Percentiles rank a stretch among this genome's conserved stretches.
phyloP scores from a whole-genome alignment of 2,113 vertebrate species.

The Ceuthmochares aereus region DNA sequence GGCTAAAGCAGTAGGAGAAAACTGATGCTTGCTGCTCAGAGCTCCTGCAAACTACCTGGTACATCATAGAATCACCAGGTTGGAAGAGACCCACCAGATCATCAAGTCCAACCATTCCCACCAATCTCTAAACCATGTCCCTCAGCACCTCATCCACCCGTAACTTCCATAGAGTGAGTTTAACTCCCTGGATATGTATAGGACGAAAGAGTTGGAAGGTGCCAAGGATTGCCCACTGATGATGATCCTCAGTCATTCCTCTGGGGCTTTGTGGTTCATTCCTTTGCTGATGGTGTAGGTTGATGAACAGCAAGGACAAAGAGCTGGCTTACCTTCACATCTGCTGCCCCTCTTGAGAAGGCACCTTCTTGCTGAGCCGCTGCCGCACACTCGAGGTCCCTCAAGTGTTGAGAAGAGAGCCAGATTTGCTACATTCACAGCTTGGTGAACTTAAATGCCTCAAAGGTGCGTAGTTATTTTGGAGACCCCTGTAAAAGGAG shows the following conservation, averaged over 20 bases:
- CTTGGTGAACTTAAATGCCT: not conserved
- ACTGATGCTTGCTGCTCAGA: not conserved
- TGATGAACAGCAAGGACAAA: fast-evolving
- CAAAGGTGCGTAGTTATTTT: fast-evolving
- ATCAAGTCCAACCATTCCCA: too few species aligned
- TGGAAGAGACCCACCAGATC: too few species aligned
- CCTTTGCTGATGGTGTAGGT: not conserved
- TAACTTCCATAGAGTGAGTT: too few species aligned
- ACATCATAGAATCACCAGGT: too few species aligned
- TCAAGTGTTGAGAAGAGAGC: not conserved
- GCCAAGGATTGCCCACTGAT: not conserved
- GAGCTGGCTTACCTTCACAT: not conserved
- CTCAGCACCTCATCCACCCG: too few species aligned
- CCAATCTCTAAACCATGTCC: too few species aligned
- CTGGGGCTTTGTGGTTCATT: fast-evolving
- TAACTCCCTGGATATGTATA: fast-evolving
- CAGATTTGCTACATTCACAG: not conserved
- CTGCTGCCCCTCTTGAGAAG: not conserved
- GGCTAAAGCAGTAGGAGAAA: not conserved
- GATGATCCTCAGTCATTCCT: not conserved
- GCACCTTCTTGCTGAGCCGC: not conserved
- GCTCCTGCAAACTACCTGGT: not conserved
- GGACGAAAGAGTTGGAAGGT: not conserved
- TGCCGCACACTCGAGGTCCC: not conserved
- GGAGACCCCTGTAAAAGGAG: not conserved